A percentile compares a stretch with the other conserved stretches of the same genome.
phyloP scores from a whole-genome alignment of 2,888 invertebrate species.

The Charanyca ferruginea region DNA sequence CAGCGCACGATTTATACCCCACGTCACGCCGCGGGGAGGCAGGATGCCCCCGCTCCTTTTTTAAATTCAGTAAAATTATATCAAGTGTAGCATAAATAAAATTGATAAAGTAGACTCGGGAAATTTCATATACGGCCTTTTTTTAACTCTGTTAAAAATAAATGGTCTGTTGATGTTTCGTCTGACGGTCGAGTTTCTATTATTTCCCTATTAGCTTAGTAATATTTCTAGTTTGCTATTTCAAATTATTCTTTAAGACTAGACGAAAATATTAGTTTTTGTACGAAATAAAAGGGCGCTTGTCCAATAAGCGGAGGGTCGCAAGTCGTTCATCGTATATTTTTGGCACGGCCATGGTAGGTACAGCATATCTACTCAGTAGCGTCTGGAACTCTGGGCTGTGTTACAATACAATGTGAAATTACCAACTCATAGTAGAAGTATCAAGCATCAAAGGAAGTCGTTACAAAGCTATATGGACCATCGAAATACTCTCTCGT shows the following conservation, averaged over 20 bases:
- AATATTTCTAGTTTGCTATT: background rate
- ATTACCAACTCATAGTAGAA: constrained; percentile 58
- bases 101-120: constrained; percentile 56
- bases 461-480: constrained; percentile 81
- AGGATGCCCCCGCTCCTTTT: constrained; percentile 41
- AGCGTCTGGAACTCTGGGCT: constrained; percentile 26
- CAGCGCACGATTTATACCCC: constrained; percentile 71
- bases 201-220: background rate
- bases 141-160: constrained; percentile 36
- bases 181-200: constrained; percentile 13
- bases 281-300: constrained; percentile 16
- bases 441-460: constrained; percentile 76
- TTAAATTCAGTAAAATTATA: constrained; percentile 64
- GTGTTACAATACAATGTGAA: constrained; percentile 42
- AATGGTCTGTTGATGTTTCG: constrained; percentile 17
- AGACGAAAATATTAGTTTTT: constrained; percentile 26
- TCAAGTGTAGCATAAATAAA: constrained; percentile 63
- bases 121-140: constrained; percentile 35
- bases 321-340: constrained; percentile 9
- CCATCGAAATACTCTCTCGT: constrained; percentile 76
- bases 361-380: constrained; percentile 1
- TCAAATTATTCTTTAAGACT: constrained; percentile 8
- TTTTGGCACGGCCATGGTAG: constrained; percentile 27
- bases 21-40: constrained; percentile 61
- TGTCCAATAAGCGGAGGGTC: constrained; percentile 19